Conservation (phyloP, 2,888 invertebrate species). For the Clusia tigrina region DNA sequence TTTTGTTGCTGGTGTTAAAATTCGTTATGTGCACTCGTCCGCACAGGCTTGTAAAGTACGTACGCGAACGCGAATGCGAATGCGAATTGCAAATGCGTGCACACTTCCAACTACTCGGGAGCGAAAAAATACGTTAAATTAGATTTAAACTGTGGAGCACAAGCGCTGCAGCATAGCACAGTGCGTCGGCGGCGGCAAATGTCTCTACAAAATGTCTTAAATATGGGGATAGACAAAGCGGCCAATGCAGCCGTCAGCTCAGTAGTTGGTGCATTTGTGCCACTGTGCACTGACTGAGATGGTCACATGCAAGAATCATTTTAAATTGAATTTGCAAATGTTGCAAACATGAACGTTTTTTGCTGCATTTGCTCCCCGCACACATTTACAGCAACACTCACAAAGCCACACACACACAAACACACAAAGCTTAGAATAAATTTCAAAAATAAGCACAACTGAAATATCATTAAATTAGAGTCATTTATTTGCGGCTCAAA, state of each 20-base stretch:
- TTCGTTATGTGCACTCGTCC: neutral
- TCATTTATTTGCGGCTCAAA: slow-evolving; percentile 34
- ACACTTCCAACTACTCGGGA: neutral
- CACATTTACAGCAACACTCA: no score
- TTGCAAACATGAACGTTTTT: slow-evolving; percentile 7
- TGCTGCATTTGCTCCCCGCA: neutral
- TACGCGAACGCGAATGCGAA: no score
- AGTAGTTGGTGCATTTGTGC: no score
- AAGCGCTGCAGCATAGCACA: neutral
- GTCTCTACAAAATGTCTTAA: no score
- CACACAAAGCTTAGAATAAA: neutral
- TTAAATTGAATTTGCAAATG: neutral
- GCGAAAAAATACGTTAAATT: neutral
- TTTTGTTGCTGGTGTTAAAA: neutral
- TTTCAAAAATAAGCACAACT: slow-evolving; percentile 28
- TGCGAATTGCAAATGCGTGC: no score
- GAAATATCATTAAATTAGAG: slow-evolving; percentile 46
- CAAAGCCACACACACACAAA: no score
- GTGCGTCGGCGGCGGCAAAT: no score
- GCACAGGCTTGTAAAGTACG: neutral
- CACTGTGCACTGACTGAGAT: no score
- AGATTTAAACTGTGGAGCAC: neutral
- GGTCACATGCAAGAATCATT: no score
- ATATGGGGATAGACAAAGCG: no score
- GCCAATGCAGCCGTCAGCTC: no score